phyloP scores from a whole-genome alignment of 2,797 vertebrate species.

The Cryptoblepharus egeriae region DNA sequence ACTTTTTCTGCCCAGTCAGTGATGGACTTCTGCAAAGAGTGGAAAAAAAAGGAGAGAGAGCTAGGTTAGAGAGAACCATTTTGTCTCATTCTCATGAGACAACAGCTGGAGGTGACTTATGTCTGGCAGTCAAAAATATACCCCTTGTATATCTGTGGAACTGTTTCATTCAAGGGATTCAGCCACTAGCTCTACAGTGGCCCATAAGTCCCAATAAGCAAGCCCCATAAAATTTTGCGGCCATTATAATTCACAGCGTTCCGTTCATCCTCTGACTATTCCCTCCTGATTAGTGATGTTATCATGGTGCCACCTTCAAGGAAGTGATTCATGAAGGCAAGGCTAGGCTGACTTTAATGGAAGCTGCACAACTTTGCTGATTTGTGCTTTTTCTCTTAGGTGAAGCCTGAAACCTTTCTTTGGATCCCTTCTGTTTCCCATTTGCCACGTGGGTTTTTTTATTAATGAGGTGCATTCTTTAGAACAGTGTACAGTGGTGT shows the following conservation, averaged over 20 bases:
- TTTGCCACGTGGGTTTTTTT: neutral
- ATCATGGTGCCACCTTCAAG: constrained; percentile 22
- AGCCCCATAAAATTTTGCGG: constrained; percentile 24
- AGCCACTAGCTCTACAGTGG: neutral
- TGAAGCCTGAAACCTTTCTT: neutral
- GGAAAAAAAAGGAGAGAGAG: neutral
- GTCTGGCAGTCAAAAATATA: constrained; percentile 6
- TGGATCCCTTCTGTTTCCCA: neutral
- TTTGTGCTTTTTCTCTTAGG: constrained; percentile 16
- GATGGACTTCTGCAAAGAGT: neutral
- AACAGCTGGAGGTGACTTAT: constrained; percentile 17
- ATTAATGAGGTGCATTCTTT: neutral
- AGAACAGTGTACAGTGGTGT: neutral
- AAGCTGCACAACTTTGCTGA: constrained; percentile 4
- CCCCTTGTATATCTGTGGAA: fast-evolving
- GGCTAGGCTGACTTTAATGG: constrained; percentile 29
- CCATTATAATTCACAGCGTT: fast-evolving
- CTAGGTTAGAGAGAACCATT: neutral
- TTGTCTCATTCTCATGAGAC: neutral
- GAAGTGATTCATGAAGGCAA: constrained; percentile 28
- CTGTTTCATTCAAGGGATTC: neutral
- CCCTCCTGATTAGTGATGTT: constrained; percentile 43
- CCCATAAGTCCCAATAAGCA: neutral
- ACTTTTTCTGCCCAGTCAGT: neutral
- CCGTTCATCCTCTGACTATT: constrained; percentile 23